Conservation (phyloP, 2,113 vertebrate genomes). For the Melanostigma gelatinosum region DNA sequence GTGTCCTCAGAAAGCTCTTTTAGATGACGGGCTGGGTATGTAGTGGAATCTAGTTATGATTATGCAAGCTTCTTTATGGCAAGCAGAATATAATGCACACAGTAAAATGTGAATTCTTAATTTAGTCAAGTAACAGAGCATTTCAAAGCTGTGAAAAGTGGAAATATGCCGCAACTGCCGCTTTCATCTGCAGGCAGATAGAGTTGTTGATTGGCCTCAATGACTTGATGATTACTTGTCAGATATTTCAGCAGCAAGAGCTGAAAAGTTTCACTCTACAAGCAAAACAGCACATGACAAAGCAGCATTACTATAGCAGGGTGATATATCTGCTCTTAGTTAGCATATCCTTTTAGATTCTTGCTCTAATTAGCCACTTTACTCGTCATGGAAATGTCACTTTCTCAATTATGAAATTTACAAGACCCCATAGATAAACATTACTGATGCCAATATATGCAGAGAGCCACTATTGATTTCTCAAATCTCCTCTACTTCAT, state of each 20-base stretch:
- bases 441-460: constrained; percentile 4
- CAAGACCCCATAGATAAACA: neutral
- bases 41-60: constrained; percentile 19
- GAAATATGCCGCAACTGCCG: constrained; percentile 11
- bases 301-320: constrained; percentile 2
- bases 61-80: constrained; percentile 18
- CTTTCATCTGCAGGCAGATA: constrained; percentile 48
- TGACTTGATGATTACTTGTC: constrained; percentile 5
- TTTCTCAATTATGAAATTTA: constrained; percentile 29
- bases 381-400: constrained; percentile 29
- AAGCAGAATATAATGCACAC: constrained; percentile 8
- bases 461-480: neutral
- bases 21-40: neutral
- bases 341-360: constrained; percentile 1
- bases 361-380: constrained; percentile 16
- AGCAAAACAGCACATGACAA: constrained; percentile 6
- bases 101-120: constrained; percentile 34
- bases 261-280: constrained; percentile 4
- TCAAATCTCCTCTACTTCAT: neutral
- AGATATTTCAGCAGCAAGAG: constrained; percentile 28
- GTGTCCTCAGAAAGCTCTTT: constrained; percentile 25
- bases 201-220: constrained; percentile 42
- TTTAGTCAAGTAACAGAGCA: constrained; percentile 12
- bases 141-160: constrained; percentile 10
- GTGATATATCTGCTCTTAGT: neutral